Evolutionary conservation across 92 coral and sea anemone species (phyloP), one percentile per base, ranked within the genome.

Genomic region (Epizoanthus stellaris): DNA sequence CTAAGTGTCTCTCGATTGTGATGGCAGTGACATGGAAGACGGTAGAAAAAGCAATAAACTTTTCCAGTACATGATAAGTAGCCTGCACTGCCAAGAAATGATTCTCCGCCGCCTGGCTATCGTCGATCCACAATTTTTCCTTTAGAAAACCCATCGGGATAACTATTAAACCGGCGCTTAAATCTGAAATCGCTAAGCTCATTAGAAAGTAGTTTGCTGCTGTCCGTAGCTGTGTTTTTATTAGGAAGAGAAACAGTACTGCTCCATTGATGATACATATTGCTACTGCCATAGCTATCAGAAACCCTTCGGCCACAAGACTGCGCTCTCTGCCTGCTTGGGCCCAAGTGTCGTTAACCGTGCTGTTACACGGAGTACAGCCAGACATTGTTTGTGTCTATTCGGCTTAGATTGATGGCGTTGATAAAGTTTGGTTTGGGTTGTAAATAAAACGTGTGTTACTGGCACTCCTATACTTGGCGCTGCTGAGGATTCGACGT

Each of bases 191-290:
- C 11, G 83, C 73, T 54, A 79, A 63, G n/a, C 83, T 79, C 59
- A 79, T 42, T 43, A 79, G 9, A n/a, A 79, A 79, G 53, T 63
- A 79, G 61, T 79, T 79, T n/a, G 61, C 45, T 62, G 83, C 83
- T 7, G 83, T 79, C 19, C 83, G 43, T 13, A 79, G 65, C 20
- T 79, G 83, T 4, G 72, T 1, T 43, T 64, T 79, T 4, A 79
- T 23, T 49, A 64, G n/a, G 20, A 79, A 79, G n/a, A 79, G 70
- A 62, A 63, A 21, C 25, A 79, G 45, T 2, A 79, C 72, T 2
- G 47, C 16, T 61, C 70, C 83, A 23, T 79, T 79, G 12, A 79
- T 14, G 21, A 40, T 4, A 20, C 71, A 79, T 1, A 59, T 54
- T 11, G 83, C 59, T 4, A 16, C 43, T 1, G 83, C 83, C 23